Evolutionary conservation across 92 coral and sea anemone genomes (phyloP).

Genomic region (Ricordea florida): DNA sequence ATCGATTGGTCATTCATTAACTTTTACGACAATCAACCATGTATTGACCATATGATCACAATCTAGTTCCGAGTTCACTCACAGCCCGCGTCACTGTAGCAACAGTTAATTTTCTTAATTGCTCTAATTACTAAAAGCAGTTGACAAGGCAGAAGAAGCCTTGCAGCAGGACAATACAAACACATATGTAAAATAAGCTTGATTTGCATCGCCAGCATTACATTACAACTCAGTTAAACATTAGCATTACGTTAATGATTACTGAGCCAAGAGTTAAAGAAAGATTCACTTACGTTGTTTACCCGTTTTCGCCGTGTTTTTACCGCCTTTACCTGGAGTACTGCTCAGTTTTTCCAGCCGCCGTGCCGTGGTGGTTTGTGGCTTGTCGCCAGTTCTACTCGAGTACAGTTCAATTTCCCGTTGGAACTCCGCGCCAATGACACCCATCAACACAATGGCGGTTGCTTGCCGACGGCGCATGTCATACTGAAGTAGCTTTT

Average conservation of each 20-base stretch:
- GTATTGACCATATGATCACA: too few species aligned
- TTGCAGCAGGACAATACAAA: too few species aligned
- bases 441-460: constrained; percentile 95
- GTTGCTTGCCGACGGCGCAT: constrained; percentile 99
- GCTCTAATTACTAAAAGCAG: too few species aligned
- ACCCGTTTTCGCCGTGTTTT: not conserved
- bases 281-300: constrained; percentile 4
- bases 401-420: constrained; percentile 84
- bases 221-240: not conserved
- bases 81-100: too few species aligned
- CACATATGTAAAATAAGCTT: too few species aligned
- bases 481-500: constrained; percentile 97
- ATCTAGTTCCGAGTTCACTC: too few species aligned
- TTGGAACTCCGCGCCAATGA: constrained; percentile 97
- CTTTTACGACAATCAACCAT: constrained; percentile 85
- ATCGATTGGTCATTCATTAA: constrained; percentile 88
- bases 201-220: not conserved
- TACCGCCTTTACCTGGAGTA: constrained; percentile 45
- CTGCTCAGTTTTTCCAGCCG: constrained; percentile 32
- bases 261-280: not conserved
- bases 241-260: not conserved
- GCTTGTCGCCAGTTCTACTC: constrained; percentile 36
- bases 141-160: too few species aligned
- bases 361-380: constrained; percentile 17
- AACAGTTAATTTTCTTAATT: too few species aligned